Evolutionary conservation across 2,797 vertebrate genomes (phyloP), one percentile per base, ranked within the genome.

Genomic region (Craterocephalus amniculus): DNA sequence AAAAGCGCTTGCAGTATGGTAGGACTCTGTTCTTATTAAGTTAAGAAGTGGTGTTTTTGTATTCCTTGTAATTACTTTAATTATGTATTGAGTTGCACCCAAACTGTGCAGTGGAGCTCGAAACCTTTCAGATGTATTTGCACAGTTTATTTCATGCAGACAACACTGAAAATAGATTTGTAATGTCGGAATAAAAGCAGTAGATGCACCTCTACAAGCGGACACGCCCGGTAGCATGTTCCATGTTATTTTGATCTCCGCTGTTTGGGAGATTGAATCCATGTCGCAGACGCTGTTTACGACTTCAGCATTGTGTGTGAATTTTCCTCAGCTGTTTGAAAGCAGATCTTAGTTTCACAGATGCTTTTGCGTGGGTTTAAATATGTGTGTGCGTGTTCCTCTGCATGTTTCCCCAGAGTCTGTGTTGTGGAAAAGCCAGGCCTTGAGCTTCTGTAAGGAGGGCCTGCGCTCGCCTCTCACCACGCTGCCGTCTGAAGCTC

Each of bases 361-460:
- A 1, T 31, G 45, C 63, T 35, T 79, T 26, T 80, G 51, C 14
- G 27, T 71, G 58, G 36, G 70, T 70, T 29, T 54, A 12, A 43
- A 3, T 48, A 38, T 40, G 63, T 32, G 14, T 64, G 58, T 48
- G 60, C 63, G 26, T 58, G 34, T 70, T 55, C 6, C 22, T 55
- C 36, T 57, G 12, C 0, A 7, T 26, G 57, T 27, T 72, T 73
- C 72, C 84, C 76, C 91, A 99, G 97, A 95, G 73, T 97, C 94
- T 13, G 89, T 91, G 1, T 84, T 96, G 80, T 99, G 97, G 97
- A 96, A 90, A 84, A 95, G 95, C 56, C 94, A 95, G 70, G 92
- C 93, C 79, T 89, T 99, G 89, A 96, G 96, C 87, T 97, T 96
- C 88, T 96, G 95, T 86, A 97, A 95, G 72, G 96, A 97, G 2